Conservation (phyloP, 2,888 invertebrate genomes). For the Bugulina stolonifera region DNA sequence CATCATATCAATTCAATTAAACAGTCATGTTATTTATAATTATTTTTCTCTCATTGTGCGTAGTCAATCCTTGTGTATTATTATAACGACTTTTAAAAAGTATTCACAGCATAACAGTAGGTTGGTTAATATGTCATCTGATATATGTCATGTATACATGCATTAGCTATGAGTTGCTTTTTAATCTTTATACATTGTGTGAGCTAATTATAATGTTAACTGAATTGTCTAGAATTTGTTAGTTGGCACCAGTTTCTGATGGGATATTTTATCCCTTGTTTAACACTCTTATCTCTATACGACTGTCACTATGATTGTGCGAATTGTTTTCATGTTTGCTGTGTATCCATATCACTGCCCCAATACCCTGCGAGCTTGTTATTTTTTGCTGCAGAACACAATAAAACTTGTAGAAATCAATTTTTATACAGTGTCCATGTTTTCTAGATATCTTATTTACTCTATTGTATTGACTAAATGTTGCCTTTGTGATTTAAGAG, state of each 20-base stretch:
- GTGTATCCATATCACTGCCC: conserved; percentile 25
- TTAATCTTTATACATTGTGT: not conserved
- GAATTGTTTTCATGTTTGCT: conserved; percentile 23
- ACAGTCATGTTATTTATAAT: too few relatives aligned
- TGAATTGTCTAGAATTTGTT: not conserved
- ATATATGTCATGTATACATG: not conserved
- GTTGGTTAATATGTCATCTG: not conserved
- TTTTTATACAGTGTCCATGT: conserved; percentile 10
- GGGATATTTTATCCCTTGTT: not conserved
- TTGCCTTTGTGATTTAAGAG: conserved; percentile 24
- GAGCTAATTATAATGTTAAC: not conserved
- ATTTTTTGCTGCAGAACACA: conserved; percentile 11
- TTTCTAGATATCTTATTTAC: not conserved
- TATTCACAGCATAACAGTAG: too few relatives aligned
- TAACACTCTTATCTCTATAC: not conserved
- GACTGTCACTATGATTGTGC: conserved; percentile 13
- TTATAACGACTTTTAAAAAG: too few relatives aligned
- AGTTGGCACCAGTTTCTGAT: conserved; percentile 5
- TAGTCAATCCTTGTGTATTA: too few relatives aligned
- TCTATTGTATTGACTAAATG: not conserved
- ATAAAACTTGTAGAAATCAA: conserved; percentile 22
- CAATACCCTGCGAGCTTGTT: not conserved
- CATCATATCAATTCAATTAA: too few relatives aligned
- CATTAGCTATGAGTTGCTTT: not conserved
- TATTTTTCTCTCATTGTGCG: too few relatives aligned